Base-by-base conservation (phyloP, 2,888 invertebrate genomes). In the Sinhomidia bicolor region DNA sequence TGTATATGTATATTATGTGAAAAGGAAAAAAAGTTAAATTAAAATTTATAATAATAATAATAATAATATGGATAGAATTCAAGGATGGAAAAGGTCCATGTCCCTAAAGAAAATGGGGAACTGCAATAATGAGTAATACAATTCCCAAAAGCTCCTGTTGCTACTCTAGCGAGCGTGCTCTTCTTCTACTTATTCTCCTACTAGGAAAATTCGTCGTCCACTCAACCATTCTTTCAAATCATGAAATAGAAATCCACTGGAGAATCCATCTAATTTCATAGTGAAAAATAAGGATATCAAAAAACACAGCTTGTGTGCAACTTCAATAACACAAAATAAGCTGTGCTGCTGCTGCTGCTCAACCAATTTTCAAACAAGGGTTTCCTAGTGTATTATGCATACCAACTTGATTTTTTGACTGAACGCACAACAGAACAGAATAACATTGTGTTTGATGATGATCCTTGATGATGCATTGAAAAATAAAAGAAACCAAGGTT, bases 231-330 rank as follows among this genome's bases (percentile, higher is more conserved):
- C 44, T 47, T 76, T 71, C 47, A 17, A 81, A 62, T 81, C 81
- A 81, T 57, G 68, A 87, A 74, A 68, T 80, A 71, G 41, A 79
- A 86, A 71, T 74, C 74, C 86, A 74, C 54, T 26, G 81, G 81
- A 81, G 68, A 87, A 81, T 81, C 54, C 51, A 74, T 87, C 81
- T 87, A 87, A 87, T 87, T 87, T 87, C 57, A 29, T 74, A 87
- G 81, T 76, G 86, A 36, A 57, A 86, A 81, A 76, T 87, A 74
- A 60, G 57, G 74, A 74, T 74, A 87, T 74, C 86, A n/a, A n/a
- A n/a, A 74, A 81, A 26, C 12, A 23, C 14, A 47, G 74, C 26
- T 14, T 26, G 14, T 51, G 29, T 81, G 74, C n/a, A n/a, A n/a
- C n/a, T n/a, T n/a, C n/a, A n/a, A n/a, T n/a, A 87, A 81, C 86